These are phyloP conservation scores for Mythimna lalbum DNA, from an alignment of 2,888 invertebrate species.

Conservation along the genomic window DNA sequence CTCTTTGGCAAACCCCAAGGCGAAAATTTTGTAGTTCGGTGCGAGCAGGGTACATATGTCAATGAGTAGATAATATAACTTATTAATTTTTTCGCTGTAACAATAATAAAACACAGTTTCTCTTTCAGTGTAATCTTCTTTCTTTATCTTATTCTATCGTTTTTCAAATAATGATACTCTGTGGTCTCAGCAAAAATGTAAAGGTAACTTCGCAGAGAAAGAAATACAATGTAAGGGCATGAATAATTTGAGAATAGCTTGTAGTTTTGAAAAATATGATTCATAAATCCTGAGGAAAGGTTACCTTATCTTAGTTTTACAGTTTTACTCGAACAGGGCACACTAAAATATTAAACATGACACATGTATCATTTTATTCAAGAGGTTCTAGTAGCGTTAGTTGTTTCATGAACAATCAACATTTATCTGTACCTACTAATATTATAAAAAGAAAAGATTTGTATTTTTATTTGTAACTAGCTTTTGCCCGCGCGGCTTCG, in stretches of 20 bases:
- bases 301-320: constrained; percentile 6
- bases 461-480: background rate
- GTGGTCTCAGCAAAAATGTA: background rate
- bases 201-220: background rate
- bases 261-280: constrained; percentile 23
- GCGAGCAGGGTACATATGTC: too few relatives aligned
- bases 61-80: too few relatives aligned
- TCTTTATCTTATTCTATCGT: too few relatives aligned
- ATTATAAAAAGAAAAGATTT: background rate
- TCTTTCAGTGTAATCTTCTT: too few relatives aligned
- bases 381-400: background rate
- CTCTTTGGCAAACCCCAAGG: too few relatives aligned
- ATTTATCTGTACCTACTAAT: background rate
- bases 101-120: too few relatives aligned
- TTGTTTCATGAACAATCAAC: background rate
- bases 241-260: constrained; percentile 21
- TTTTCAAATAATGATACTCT: background rate
- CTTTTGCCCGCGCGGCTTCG: too few relatives aligned
- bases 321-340: background rate
- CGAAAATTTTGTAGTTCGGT: too few relatives aligned
- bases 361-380: constrained; percentile 1
- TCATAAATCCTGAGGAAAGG: constrained; percentile 3
- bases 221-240: constrained; percentile 16
- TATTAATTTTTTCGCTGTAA: too few relatives aligned
- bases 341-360: background rate